These are phyloP conservation scores for Aplysia californica DNA, from an alignment of 1,140 invertebrate species.

Conservation along the genomic window DNA sequence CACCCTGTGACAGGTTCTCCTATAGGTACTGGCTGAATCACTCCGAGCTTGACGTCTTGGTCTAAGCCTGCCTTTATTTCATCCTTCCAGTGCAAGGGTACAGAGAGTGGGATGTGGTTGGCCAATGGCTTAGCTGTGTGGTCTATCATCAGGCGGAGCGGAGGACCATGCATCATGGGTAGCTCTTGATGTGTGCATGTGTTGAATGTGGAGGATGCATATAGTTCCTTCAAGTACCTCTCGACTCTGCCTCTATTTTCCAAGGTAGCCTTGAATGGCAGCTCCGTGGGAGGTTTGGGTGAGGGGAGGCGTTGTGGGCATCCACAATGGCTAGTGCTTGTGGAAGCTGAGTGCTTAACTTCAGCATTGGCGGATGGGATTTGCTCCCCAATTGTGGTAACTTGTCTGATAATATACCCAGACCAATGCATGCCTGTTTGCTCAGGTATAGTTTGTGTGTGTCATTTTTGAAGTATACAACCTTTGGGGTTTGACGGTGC, in stretches of 20 bases:
- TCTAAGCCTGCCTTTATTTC: constrained; percentile 37
- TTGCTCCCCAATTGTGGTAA: no score
- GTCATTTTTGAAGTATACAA: no score
- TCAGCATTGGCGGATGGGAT: no score
- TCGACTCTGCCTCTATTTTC: constrained; percentile 26
- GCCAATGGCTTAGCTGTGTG: constrained; percentile 17
- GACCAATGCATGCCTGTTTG: no score
- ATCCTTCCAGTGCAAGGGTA: constrained; percentile 41
- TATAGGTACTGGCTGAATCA: constrained; percentile 40
- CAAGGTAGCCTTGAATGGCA: constrained; percentile 30
- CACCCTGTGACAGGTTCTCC: constrained; percentile 39
- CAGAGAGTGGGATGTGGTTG: constrained; percentile 19
- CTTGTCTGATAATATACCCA: no score
- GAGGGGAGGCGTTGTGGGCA: constrained; percentile 30
- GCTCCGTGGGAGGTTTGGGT: constrained; percentile 23
- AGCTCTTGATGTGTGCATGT: constrained; percentile 42
- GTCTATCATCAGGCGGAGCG: constrained; percentile 32
- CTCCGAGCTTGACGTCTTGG: constrained; percentile 37
- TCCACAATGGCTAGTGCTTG: constrained; percentile 12
- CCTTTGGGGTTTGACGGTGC: no score
- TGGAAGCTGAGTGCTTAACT: no score
- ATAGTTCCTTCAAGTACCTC: constrained; percentile 31
- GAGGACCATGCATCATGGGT: constrained; percentile 33
- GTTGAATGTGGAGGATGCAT: constrained; percentile 43
- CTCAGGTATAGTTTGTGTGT: no score